A percentile compares a stretch with the other conserved stretches of the same genome.
Evolutionary conservation across 2,797 vertebrate species (phyloP).

Genomic region (Molossus alvarezi): DNA sequence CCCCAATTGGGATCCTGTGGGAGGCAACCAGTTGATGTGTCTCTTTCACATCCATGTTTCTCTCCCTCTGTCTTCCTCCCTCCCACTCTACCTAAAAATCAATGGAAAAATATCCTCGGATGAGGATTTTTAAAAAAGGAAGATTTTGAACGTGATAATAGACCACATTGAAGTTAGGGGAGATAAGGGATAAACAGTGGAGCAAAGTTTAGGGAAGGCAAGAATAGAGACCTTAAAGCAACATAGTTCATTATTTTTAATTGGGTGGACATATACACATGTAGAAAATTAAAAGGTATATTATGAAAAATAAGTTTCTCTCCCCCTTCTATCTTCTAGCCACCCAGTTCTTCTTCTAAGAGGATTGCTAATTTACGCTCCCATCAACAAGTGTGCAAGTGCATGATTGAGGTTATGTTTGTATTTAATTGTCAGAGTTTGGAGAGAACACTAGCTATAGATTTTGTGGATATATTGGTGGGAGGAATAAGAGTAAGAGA

Average conservation of each 20-base stretch:
- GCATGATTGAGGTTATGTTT: not conserved
- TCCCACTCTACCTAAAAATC: too few relatives aligned
- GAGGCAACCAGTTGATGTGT: too few relatives aligned
- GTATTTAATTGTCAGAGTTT: slow-evolving; percentile 33
- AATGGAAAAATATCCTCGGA: too few relatives aligned
- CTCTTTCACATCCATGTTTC: too few relatives aligned
- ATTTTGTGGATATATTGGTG: not conserved
- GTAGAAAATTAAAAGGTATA: not conserved
- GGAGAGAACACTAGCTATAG: not conserved
- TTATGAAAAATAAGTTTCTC: slow-evolving; percentile 43
- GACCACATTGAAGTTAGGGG: not conserved
- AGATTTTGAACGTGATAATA: slow-evolving; percentile 18
- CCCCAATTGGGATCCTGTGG: too few relatives aligned
- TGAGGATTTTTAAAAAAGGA: slow-evolving; percentile 32
- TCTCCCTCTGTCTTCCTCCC: too few relatives aligned
- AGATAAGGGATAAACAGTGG: not conserved
- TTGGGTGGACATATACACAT: not conserved
- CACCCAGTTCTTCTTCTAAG: not conserved
- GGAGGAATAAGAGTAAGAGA: slow-evolving; percentile 5
- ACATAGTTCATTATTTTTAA: slow-evolving; percentile 29
- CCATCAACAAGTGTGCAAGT: not conserved
- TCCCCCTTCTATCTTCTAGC: slow-evolving; percentile 1
- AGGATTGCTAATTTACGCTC: slow-evolving; percentile 10
- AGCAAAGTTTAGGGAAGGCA: slow-evolving; percentile 40
- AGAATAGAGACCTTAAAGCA: not conserved